A percentile compares a stretch with the other conserved stretches of the same genome.
Evolutionary conservation across 2,888 invertebrate genomes (phyloP).

Genomic region (Antitype chi): DNA sequence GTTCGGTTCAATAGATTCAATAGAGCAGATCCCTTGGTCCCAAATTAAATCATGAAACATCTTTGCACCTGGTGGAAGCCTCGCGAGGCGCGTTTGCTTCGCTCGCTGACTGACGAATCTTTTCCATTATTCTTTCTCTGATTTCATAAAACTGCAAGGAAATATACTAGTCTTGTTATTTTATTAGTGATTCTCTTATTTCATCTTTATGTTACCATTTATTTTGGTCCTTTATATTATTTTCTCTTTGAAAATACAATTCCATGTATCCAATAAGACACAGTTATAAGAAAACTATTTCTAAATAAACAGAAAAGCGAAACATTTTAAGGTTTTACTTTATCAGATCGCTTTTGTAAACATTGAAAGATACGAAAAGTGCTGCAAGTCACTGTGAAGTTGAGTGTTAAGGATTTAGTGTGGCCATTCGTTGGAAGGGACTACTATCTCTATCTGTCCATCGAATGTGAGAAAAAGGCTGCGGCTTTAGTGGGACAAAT

Average conservation of each 20-base stretch:
- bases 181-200: conserved; percentile 51
- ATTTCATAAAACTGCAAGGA: conserved; percentile 73
- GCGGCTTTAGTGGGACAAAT: conserved; percentile 88
- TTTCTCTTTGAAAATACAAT: conserved; percentile 46
- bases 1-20: conserved; percentile 88
- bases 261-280: conserved; percentile 30
- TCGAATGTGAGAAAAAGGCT: conserved; percentile 87
- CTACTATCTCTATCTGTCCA: conserved; percentile 87
- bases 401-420: conserved; percentile 87
- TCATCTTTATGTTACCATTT: conserved; percentile 23
- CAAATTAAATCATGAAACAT: conserved; percentile 90
- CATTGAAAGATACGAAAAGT: conserved; percentile 74
- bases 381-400: conserved; percentile 81
- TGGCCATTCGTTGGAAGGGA: conserved; percentile 83
- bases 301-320: conserved; percentile 53
- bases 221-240: conserved; percentile 32
- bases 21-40: conserved; percentile 89
- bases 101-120: conserved; percentile 81
- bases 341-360: conserved; percentile 68
- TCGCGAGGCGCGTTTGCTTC: conserved; percentile 80
- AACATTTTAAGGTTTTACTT: conserved; percentile 60
- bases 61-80: conserved; percentile 87
- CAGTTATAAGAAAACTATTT: conserved; percentile 44
- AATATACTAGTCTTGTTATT: conserved; percentile 55
- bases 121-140: conserved; percentile 81